Evolutionary conservation across 2,888 invertebrate genomes (phyloP), one percentile per base, ranked within the genome.

Genomic region (Nebria brevicollis): DNA sequence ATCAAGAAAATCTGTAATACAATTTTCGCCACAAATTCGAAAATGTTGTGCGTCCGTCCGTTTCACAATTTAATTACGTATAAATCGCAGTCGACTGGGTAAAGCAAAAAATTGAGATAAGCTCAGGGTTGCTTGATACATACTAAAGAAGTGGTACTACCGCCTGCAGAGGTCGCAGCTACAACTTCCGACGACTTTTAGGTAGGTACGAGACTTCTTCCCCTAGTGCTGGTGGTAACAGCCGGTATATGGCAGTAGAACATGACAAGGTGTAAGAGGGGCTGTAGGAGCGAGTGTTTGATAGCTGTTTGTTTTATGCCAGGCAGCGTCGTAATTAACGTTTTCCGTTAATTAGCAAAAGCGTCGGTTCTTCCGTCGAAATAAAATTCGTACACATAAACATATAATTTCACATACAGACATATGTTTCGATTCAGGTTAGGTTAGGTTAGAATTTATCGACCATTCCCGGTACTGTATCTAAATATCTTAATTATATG

Each of bases 271-370:
- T 34, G 34, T 5, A 34, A 34, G 34, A 34, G 34, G 34, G 34
- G 34, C 2, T 34, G 34, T 34, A 1, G 4, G 34, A 34, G 10
- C 25, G 70, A 26, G 72, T 26, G 25, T 72, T 72, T 72, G 72
- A 42, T 15, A 41, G 73, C n/a, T 70, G 72, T 80, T 80, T 80
- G 80, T 80, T 80, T 80, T 70, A 72, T 70, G 72, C 64, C 75
- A 15, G 74, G 75, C 11, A 54, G 70, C 75, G 65, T 34, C 41
- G 70, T 75, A 80, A 80, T 80, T 75, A 80, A 80, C 80, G 75
- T 80, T 80, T 80, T 80, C 80, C 80, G 80, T 80, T 80, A 80
- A 80, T 80, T 80, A 80, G 80, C 75, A 72, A 80, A 54, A 80
- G 73, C 80, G 80, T 54, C 54, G 72, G 75, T 65, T 80, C 80